Base-by-base conservation (phyloP, 2,888 invertebrate genomes). In the Brachycybe producta region DNA sequence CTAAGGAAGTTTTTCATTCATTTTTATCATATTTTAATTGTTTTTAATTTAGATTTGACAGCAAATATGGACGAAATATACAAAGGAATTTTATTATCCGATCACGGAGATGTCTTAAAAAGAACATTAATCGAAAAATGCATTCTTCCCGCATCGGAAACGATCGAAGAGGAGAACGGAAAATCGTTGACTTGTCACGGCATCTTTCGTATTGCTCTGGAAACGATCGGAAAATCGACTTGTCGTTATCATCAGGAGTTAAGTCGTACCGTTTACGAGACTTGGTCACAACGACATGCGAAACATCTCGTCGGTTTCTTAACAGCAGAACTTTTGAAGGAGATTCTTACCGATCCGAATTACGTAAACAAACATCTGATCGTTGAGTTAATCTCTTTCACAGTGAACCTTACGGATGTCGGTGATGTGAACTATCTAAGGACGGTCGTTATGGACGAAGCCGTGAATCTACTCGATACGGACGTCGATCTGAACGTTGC, bases 31-130 rank as follows among this genome's bases (percentile, higher is more conserved):
- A n/a, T n/a, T n/a, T n/a, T n/a, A n/a, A n/a, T n/a, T n/a, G n/a
- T n/a, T n/a, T n/a, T n/a, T n/a, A n/a, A 30, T 30, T 30, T 30
- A n/a, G 32, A 30, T 30, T 15, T n/a, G n/a, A n/a, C n/a, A n/a
- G n/a, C 17, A 15, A 50, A 34, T 38, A 51, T 51, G 51, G 45
- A 51, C 21, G 39, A 28, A 11, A 36, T 51, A 23, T 45, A 45
- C 23, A 38, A 27, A 45, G 51, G 51, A 24, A 51, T 51, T 15
- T 19, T 51, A 7, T 21, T 23, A 19, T 51, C 51, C 7, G 24
- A 44, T 26, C 34, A 44, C 39, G 30, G 39, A 1, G 28, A 43
- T 11, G 21, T 19, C n/a, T 5, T 50, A 5, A 50, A 50, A 26
- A 39, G 28, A 34, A 17, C 40, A 2, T 30, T 51, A 28, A 24